Percentiles rank a stretch among this genome's conserved stretches.
Evolutionary conservation across 2,888 invertebrate genomes (phyloP).

Genomic region (Apocheima hispidaria): DNA sequence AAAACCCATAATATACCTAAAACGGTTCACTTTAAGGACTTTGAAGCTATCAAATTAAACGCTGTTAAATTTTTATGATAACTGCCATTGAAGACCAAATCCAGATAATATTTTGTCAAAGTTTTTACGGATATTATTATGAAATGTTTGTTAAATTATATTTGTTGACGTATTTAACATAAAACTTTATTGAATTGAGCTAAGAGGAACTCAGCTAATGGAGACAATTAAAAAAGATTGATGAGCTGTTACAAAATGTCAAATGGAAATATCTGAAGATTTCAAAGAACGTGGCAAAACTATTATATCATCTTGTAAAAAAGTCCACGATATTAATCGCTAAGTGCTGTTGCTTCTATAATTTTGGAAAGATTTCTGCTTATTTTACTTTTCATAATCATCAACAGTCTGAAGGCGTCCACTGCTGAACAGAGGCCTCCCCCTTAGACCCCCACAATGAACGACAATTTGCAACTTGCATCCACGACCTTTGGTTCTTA

Average conservation of each 20-base stretch:
- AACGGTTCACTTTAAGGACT: constrained; percentile 42
- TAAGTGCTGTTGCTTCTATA: too few species aligned
- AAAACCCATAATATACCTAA: constrained; percentile 52
- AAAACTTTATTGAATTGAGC: too few species aligned
- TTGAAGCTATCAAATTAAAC: constrained; percentile 52
- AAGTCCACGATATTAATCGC: too few species aligned
- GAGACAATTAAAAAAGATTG: constrained; percentile 11
- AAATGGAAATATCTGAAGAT: constrained; percentile 6
- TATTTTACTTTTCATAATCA: too few species aligned
- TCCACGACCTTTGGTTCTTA: too few species aligned
- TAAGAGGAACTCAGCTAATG: not conserved
- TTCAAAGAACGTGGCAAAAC: constrained; percentile 10
- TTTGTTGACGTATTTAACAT: too few species aligned
- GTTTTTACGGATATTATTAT: constrained; percentile 1
- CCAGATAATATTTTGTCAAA: constrained; percentile 24
- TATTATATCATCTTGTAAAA: too few species aligned
- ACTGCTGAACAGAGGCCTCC: too few species aligned
- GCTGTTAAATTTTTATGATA: constrained; percentile 49
- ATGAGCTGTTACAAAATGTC: constrained; percentile 9
- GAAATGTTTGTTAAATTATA: constrained; percentile 15
- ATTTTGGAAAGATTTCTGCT: too few species aligned
- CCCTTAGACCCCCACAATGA: too few species aligned
- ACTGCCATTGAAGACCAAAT: constrained; percentile 38
- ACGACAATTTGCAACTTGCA: too few species aligned
- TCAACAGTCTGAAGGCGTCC: too few species aligned